Evolutionary conservation across 2,888 invertebrate genomes (phyloP).

Genomic region (Megastigmus dorsalis): DNA sequence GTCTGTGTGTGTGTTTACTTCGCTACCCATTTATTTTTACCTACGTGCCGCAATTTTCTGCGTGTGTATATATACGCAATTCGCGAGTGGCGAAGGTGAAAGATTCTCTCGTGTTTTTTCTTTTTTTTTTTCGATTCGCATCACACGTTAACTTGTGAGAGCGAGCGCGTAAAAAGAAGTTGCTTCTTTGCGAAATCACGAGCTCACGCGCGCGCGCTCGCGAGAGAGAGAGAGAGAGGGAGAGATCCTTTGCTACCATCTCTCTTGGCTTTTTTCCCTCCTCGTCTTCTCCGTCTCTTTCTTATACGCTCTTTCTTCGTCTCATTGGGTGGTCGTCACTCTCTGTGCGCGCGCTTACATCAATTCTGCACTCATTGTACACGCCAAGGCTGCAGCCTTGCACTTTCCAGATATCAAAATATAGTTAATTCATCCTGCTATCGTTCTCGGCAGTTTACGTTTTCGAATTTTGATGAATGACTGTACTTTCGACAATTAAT

Average conservation of each 20-base stretch:
- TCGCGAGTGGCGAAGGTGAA: neutral
- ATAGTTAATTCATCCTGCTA: neutral
- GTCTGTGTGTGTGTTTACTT: neutral
- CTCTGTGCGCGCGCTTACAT: slow-evolving; percentile 43
- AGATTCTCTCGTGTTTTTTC: too few relatives aligned
- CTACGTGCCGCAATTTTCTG: neutral
- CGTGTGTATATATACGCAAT: neutral
- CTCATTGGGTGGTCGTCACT: slow-evolving; percentile 54
- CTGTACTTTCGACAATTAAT: too few relatives aligned
- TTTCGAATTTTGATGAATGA: too few relatives aligned
- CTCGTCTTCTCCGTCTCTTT: neutral
- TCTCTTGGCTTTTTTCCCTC: slow-evolving; percentile 7
- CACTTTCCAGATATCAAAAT: neutral
- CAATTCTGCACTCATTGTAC: slow-evolving; percentile 51
- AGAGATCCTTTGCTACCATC: neutral
- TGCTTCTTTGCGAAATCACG: slow-evolving; percentile 28
- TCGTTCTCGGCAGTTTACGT: neutral
- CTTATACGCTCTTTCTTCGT: slow-evolving; percentile 5
- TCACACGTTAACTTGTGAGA: neutral
- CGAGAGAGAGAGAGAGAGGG: too few relatives aligned
- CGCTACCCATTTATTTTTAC: neutral
- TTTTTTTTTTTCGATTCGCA: slow-evolving; percentile 6
- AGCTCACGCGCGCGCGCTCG: neutral
- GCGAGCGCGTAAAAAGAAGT: slow-evolving; percentile 4
- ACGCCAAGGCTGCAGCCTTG: slow-evolving; percentile 49